phyloP scores from a whole-genome alignment of 2,113 vertebrate species.

The Gracilinanus agilis region DNA sequence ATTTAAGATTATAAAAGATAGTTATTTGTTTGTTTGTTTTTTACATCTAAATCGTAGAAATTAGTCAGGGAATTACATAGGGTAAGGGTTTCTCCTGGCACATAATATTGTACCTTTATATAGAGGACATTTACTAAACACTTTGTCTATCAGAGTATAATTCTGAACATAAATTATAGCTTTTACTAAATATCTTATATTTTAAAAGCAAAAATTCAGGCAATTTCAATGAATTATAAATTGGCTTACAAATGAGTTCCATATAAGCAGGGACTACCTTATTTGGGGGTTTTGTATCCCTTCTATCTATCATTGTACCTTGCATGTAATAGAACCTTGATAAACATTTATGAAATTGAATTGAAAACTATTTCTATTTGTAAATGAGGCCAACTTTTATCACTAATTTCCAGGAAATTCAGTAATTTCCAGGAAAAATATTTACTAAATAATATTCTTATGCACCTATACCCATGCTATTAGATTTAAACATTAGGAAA shows the following conservation, averaged over 20 bases:
- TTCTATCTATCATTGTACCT: background rate
- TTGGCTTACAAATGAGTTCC: background rate
- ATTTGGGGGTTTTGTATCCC: background rate
- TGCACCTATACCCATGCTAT: background rate
- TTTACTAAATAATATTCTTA: background rate
- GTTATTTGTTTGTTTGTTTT: background rate
- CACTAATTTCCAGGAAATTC: background rate
- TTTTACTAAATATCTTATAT: background rate
- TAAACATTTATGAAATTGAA: background rate
- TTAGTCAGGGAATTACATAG: background rate
- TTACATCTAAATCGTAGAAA: background rate
- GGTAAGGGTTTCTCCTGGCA: constrained; percentile 1
- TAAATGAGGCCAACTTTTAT: background rate
- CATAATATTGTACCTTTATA: background rate
- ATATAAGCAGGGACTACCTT: background rate
- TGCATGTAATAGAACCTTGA: background rate
- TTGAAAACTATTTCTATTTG: background rate
- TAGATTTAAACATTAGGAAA: background rate
- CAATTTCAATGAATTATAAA: background rate
- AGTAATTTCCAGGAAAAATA: background rate
- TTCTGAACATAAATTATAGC: constrained; percentile 24
- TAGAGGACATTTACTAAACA: background rate
- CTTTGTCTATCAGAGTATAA: background rate
- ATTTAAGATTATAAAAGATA: background rate
- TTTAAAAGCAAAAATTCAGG: background rate